Base-by-base conservation (phyloP, 2,113 vertebrate genomes). In the Spheniscus mendiculus region DNA sequence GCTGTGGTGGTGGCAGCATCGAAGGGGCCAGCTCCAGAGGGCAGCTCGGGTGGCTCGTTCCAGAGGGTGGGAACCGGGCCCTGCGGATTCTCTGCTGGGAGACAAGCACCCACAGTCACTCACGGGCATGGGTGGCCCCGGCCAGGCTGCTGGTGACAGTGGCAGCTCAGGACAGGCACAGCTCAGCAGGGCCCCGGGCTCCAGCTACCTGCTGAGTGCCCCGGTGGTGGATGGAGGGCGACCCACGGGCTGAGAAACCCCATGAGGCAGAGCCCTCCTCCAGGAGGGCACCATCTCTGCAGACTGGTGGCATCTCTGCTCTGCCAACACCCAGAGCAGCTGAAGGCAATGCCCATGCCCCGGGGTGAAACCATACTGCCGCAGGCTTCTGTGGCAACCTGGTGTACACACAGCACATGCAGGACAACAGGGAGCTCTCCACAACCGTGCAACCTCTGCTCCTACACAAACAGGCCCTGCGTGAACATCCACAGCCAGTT, bases 11-110 rank as follows among this genome's bases (percentile, higher is more conserved):
- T 98, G 58, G 98, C 98, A 9, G 97, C 66, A 0, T 99, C 99
- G 5, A 93, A 93, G 13, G 98, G 98, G 19, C 98, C 98, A 3
- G 98, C 98, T 62, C 99, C 99, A 0, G 99, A 99, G 5, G 98
- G 97, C 78, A 99, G 98, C 92, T 99, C 99, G 6, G 98, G 98
- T 1, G 98, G 98, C 84, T 99, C 99, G 4, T 98, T 99, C 96
- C 99, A 99, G 89, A 98, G 92, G 9, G 99, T 98, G 78, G 99
- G 98, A 40, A 90, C 88, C 0, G 98, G 96, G 59, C 96, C 98
- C 92, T 97, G 98, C 0, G 81, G 97, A 30, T 97, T 97, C 91
- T 98, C 98, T 93, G 98, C 97, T 98, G 93, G 86, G 95, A 98
- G 42, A 86, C n/a, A 95, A 80, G 49, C 16, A 44, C 23, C 63